phyloP scores from a whole-genome alignment of 2,888 invertebrate species.

The Laothoe populi region DNA sequence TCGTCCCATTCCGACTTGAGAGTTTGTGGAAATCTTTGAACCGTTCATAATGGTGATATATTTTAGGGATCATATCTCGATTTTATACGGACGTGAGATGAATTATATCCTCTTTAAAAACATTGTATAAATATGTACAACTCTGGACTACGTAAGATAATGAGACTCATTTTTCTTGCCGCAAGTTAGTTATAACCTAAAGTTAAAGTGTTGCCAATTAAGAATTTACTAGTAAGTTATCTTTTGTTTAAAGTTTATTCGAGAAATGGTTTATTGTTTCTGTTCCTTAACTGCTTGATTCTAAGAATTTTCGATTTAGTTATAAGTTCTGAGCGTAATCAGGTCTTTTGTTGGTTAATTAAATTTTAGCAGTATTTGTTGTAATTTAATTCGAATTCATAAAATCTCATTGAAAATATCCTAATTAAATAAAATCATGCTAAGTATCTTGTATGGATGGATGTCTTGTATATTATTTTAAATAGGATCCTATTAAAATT shows the following conservation, averaged over 20 bases:
- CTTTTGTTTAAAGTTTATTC: background rate
- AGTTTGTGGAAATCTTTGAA: conserved; percentile 45
- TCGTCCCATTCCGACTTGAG: conserved; percentile 33
- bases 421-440: too few relatives aligned
- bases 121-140: conserved; percentile 6
- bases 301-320: background rate
- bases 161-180: conserved; percentile 6
- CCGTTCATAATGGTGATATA: conserved; percentile 44
- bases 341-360: too few relatives aligned
- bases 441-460: too few relatives aligned
- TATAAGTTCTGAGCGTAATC: background rate
- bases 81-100: conserved; percentile 35
- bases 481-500: too few relatives aligned
- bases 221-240: background rate
- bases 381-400: too few relatives aligned
- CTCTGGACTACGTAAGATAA: conserved; percentile 7
- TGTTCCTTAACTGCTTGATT: background rate
- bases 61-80: conserved; percentile 40
- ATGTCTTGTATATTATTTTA: too few relatives aligned
- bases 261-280: background rate
- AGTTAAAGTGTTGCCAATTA: conserved; percentile 1
- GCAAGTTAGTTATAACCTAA: background rate
- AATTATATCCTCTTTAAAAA: conserved; percentile 25
- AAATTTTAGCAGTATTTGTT: too few relatives aligned
- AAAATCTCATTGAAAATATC: too few relatives aligned